Percentiles rank a stretch among this genome's conserved stretches.
These are phyloP conservation scores for Melanotaenia maccullochi DNA, from an alignment of 2,797 vertebrate species.

Conservation along the genomic window DNA sequence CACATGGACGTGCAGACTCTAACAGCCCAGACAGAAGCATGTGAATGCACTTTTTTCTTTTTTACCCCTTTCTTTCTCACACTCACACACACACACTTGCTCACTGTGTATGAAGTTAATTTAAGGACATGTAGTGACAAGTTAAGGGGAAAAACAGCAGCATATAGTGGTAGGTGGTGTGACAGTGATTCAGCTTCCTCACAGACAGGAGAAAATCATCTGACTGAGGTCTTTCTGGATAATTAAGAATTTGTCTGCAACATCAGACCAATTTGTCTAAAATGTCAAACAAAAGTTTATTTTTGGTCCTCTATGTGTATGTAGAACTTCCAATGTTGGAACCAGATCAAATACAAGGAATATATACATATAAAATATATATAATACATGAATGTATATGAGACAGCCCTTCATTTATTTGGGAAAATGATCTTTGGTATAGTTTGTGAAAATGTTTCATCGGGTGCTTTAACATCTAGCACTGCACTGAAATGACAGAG, in stretches of 20 bases:
- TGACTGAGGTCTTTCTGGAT: slow-evolving; percentile 52
- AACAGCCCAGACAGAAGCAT: slow-evolving; percentile 66
- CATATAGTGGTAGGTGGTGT: slow-evolving; percentile 45
- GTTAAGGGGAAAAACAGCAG: slow-evolving; percentile 61
- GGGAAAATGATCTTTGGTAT: neutral
- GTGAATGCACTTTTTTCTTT: slow-evolving; percentile 31
- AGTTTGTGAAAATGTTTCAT: too few species aligned
- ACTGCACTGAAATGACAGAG: neutral
- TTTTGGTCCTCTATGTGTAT: neutral
- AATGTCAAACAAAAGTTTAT: slow-evolving; percentile 10
- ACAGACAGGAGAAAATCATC: slow-evolving; percentile 64
- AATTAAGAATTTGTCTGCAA: slow-evolving; percentile 62
- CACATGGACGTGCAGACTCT: slow-evolving; percentile 47
- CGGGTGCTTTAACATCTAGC: too few species aligned
- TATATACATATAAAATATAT: too few species aligned
- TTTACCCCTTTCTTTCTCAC: neutral
- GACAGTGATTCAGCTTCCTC: slow-evolving; percentile 74
- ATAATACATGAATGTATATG: too few species aligned
- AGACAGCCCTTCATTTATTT: neutral
- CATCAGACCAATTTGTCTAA: slow-evolving; percentile 48
- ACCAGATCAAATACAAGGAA: too few species aligned
- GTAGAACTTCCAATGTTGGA: neutral
- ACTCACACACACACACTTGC: slow-evolving; percentile 63
- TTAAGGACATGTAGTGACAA: slow-evolving; percentile 64
- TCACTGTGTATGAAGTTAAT: slow-evolving; percentile 64